These are phyloP conservation scores for Diabrotica balteata DNA, from an alignment of 2,888 invertebrate species.

Conservation along the genomic window DNA sequence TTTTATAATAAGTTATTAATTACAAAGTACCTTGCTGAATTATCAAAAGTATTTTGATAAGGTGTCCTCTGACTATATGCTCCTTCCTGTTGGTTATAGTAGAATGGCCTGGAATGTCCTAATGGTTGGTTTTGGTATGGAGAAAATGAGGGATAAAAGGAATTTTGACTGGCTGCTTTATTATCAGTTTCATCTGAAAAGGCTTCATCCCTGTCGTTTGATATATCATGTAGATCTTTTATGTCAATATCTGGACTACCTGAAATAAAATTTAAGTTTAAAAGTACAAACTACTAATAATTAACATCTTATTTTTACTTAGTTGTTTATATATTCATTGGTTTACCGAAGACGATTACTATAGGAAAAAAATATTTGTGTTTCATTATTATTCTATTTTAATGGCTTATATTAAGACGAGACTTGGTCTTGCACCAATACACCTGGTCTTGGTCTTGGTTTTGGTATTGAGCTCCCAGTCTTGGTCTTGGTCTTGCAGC, in stretches of 20 bases:
- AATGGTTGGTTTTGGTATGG: conserved; percentile 64
- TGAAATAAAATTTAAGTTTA: background rate
- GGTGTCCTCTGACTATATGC: conserved; percentile 68
- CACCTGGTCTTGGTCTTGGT: too few species aligned
- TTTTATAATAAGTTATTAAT: too few species aligned
- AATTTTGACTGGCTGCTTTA: conserved; percentile 60
- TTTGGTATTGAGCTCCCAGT: too few species aligned
- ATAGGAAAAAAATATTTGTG: too few species aligned
- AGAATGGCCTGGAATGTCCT: conserved; percentile 69
- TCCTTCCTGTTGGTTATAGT: conserved; percentile 63
- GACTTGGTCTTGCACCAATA: too few species aligned
- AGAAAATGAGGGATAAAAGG: conserved; percentile 78
- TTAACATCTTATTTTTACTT: too few species aligned
- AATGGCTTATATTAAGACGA: too few species aligned
- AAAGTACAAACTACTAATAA: too few species aligned
- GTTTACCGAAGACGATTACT: too few species aligned
- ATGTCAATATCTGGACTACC: conserved; percentile 54
- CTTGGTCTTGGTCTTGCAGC: too few species aligned
- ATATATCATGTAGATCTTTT: conserved; percentile 17
- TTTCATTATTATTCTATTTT: too few species aligned
- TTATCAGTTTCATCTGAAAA: conserved; percentile 37
- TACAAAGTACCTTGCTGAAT: conserved; percentile 28
- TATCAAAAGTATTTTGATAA: conserved; percentile 51
- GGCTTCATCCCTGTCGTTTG: conserved; percentile 15
- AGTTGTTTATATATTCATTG: too few species aligned